Evolutionary conservation across 92 coral and sea anemone genomes (phyloP).

Genomic region (Phenganax stokvisi): DNA sequence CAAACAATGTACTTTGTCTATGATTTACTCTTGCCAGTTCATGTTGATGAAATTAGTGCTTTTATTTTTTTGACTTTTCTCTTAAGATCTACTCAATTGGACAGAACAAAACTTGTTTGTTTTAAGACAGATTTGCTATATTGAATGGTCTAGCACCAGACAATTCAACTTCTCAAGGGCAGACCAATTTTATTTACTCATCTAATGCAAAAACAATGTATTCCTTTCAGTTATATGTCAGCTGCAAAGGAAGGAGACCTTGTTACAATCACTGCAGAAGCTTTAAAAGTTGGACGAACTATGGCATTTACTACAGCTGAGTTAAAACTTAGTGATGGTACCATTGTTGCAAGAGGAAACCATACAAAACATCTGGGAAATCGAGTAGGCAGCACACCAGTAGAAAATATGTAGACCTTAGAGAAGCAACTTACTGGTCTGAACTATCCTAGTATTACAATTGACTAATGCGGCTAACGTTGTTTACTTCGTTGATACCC

Average conservation of each 20-base stretch:
- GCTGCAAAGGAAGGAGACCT: constrained; percentile 75
- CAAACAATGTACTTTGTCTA: no score
- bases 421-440: no score
- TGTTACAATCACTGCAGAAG: constrained; percentile 65
- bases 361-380: constrained; percentile 68
- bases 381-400: no score
- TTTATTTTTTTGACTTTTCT: not conserved
- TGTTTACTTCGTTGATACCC: no score
- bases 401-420: no score
- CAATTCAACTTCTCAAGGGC: no score
- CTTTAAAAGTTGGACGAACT: constrained; percentile 60
- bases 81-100: not conserved
- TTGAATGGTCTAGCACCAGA: no score
- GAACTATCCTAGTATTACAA: no score
- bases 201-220: not conserved
- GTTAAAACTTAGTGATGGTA: constrained; percentile 60
- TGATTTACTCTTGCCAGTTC: no score
- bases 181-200: not conserved
- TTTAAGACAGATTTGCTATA: no score
- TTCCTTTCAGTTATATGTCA: constrained; percentile 54
- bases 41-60: no score
- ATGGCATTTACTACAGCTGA: constrained; percentile 82
- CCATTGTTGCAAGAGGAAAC: constrained; percentile 64
- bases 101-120: not conserved
- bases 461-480: no score